Percentiles rank a stretch among this genome's conserved stretches.
Conservation (phyloP, 2,797 vertebrate genomes). For the Champsocephalus gunnari region DNA sequence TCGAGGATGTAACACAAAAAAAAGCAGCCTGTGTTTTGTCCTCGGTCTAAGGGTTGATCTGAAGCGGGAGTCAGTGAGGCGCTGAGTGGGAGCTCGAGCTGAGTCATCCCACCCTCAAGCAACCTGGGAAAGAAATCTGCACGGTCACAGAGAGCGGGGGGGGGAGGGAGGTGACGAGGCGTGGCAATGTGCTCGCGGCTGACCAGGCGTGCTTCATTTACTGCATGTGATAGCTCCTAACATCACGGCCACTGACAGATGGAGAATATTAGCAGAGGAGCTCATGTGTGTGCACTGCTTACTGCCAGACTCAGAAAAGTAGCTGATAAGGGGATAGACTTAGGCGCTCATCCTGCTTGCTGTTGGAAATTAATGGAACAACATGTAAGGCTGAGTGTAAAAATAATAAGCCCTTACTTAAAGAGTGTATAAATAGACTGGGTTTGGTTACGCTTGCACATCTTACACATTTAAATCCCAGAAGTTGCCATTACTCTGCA, state of each 20-base stretch:
- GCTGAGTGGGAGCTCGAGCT: slow-evolving; percentile 48
- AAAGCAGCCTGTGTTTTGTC: slow-evolving; percentile 31
- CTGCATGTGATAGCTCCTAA: slow-evolving; percentile 52
- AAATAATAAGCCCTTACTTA: slow-evolving; percentile 66
- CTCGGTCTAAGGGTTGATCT: slow-evolving; percentile 37
- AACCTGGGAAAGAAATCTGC: slow-evolving; percentile 62
- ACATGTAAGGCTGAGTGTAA: slow-evolving; percentile 54
- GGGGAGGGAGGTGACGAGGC: slow-evolving; percentile 52
- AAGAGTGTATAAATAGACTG: slow-evolving; percentile 56
- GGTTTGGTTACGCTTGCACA: slow-evolving; percentile 49
- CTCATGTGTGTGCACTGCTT: slow-evolving; percentile 58
- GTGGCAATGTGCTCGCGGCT: slow-evolving; percentile 36
- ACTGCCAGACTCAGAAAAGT: slow-evolving; percentile 62
- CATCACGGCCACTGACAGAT: slow-evolving; percentile 66
- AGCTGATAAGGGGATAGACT: slow-evolving; percentile 75
- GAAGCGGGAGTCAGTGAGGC: slow-evolving; percentile 55
- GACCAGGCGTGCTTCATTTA: slow-evolving; percentile 60
- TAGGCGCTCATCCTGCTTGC: slow-evolving; percentile 65
- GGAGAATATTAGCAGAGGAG: slow-evolving; percentile 68
- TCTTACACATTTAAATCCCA: slow-evolving; percentile 62
- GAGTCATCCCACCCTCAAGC: slow-evolving; percentile 65
- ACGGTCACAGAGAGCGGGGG: slow-evolving; percentile 44
- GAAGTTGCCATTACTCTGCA: slow-evolving; percentile 59
- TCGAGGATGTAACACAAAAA: slow-evolving; percentile 22
- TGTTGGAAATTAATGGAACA: slow-evolving; percentile 68